phyloP scores from a whole-genome alignment of 2,797 vertebrate genomes.

The Chloroceryle amazona region DNA sequence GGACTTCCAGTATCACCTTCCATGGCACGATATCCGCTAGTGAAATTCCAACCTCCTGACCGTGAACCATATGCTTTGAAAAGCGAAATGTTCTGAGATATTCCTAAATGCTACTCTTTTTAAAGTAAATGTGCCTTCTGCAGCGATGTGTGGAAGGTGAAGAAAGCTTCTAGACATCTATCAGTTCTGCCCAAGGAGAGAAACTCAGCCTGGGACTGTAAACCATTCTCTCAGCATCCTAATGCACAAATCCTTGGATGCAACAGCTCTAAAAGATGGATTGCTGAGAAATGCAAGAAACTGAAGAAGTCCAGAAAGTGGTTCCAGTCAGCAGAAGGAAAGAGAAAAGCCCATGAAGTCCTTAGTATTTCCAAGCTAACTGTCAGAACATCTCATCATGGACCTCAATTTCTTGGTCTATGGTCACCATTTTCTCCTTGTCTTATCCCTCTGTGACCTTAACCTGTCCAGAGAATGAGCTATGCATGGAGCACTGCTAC shows the following conservation, averaged over 20 bases:
- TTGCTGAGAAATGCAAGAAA: not conserved
- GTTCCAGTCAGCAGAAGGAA: not conserved
- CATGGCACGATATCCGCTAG: not conserved
- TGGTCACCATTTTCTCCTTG: not conserved
- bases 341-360: not conserved
- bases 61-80: not conserved
- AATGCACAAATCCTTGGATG: not conserved
- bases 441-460: not conserved
- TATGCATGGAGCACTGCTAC: fast-evolving
- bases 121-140: not conserved
- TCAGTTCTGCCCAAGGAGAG: not conserved
- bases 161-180: not conserved
- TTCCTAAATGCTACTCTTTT: not conserved
- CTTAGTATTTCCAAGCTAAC: not conserved
- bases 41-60: not conserved
- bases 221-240: not conserved
- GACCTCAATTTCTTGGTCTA: not conserved
- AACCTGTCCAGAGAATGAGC: not conserved
- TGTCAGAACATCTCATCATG: not conserved
- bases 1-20: not conserved
- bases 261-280: not conserved
- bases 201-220: not conserved
- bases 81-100: not conserved
- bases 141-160: not conserved
- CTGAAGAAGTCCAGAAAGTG: not conserved